These are phyloP conservation scores for Dusona sp. DNA, from an alignment of 2,888 invertebrate genomes.

Conservation along the genomic window DNA sequence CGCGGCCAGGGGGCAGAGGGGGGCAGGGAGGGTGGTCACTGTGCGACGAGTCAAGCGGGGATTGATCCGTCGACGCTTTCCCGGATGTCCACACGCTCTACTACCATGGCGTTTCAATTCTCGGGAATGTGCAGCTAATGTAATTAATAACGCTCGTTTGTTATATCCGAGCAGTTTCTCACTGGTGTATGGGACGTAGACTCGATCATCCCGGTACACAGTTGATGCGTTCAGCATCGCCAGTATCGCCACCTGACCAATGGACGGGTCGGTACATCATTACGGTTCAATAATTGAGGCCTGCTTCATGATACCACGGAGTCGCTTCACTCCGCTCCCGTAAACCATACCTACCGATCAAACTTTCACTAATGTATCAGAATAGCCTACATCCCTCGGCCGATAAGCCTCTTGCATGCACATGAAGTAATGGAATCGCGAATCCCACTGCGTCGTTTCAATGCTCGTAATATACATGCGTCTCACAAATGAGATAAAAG, in stretches of 20 bases:
- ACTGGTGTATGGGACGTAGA: not conserved
- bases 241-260: conserved; percentile 27
- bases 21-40: not conserved
- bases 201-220: conserved; percentile 30
- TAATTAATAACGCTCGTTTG: conserved; percentile 60
- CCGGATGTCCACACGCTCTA: conserved; percentile 23
- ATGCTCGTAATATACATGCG: not conserved
- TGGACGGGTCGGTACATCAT: conserved; percentile 39
- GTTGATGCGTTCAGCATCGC: conserved; percentile 29
- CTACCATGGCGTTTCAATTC: conserved; percentile 27
- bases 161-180: conserved; percentile 32
- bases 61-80: conserved; percentile 46
- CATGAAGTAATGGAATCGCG: not conserved
- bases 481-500: not conserved
- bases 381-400: not conserved
- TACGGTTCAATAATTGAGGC: conserved; percentile 58
- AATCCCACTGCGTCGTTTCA: not conserved
- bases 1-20: too few relatives aligned
- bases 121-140: conserved; percentile 42
- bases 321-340: conserved; percentile 8
- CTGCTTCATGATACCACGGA: conserved; percentile 4
- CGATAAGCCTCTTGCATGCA: not conserved
- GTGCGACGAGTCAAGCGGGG: conserved; percentile 30
- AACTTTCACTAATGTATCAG: conserved; percentile 23
- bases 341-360: not conserved